phyloP scores from a whole-genome alignment of 1,140 invertebrate genomes.

The Sminthurides bifidus region DNA sequence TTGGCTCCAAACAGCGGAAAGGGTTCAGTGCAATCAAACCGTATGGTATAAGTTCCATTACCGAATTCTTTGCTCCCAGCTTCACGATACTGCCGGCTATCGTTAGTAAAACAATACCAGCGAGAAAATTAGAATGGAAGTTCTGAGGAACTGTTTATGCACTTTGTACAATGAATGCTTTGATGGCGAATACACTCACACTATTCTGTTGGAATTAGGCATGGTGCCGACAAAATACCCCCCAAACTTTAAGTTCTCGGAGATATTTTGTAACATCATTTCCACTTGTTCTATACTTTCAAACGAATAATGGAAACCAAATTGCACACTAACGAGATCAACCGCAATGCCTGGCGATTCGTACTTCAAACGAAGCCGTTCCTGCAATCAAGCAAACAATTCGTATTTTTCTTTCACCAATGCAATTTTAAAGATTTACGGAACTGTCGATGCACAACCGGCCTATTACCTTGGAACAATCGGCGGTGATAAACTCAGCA shows the following conservation, averaged over 20 bases:
- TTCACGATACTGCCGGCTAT: conserved; percentile 9
- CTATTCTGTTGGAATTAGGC: conserved; percentile 81
- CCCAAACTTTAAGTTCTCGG: conserved; percentile 71
- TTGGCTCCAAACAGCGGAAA: conserved; percentile 87
- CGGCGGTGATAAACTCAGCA: conserved; percentile 84
- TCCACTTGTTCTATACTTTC: conserved; percentile 82
- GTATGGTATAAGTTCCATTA: conserved; percentile 22
- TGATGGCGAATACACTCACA: conserved; percentile 45
- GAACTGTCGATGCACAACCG: conserved; percentile 6
- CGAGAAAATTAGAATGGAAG: not conserved
- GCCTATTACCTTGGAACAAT: conserved; percentile 75
- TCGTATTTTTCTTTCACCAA: conserved; percentile 37
- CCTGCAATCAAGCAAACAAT: no score
- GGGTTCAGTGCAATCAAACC: conserved; percentile 39
- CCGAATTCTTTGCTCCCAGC: conserved; percentile 16
- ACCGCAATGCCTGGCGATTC: conserved; percentile 61
- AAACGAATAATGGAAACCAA: conserved; percentile 94
- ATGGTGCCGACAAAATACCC: conserved; percentile 96
- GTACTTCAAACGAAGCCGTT: conserved; percentile 56
- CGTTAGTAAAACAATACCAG: not conserved
- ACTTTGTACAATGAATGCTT: not conserved
- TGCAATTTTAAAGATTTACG: conserved; percentile 21
- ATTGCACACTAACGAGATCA: conserved; percentile 92
- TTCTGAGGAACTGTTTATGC: not conserved
- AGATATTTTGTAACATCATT: conserved; percentile 82